A percentile compares a stretch with the other conserved stretches of the same genome.
Evolutionary conservation across 2,113 vertebrate genomes (phyloP).

Genomic region (Thunnus thynnus): DNA sequence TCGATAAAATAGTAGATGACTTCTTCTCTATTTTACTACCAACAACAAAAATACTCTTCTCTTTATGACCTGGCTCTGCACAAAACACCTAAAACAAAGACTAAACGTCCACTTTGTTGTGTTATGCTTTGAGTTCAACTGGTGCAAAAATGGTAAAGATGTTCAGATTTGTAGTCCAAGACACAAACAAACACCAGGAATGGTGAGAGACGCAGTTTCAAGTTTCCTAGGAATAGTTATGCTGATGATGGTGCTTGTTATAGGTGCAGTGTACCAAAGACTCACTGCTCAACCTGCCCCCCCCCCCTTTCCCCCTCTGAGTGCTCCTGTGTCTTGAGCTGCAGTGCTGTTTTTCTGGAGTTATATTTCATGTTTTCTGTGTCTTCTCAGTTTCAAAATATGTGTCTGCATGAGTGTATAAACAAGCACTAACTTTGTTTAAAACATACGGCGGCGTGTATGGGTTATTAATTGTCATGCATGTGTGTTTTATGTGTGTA

Average conservation of each 20-base stretch:
- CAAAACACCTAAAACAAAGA: slow-evolving; percentile 23
- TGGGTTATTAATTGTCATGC: slow-evolving; percentile 60
- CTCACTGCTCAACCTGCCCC: slow-evolving; percentile 19
- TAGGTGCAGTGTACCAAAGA: slow-evolving; percentile 27
- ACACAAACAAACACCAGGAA: slow-evolving; percentile 2
- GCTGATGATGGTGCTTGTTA: slow-evolving; percentile 26
- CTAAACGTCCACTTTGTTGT: neutral
- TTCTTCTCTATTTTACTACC: neutral
- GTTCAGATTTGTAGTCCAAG: neutral
- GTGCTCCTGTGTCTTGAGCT: slow-evolving; percentile 78
- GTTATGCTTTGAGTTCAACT: slow-evolving; percentile 20
- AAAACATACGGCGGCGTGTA: slow-evolving; percentile 36
- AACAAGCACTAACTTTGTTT: slow-evolving; percentile 55
- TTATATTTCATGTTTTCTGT: slow-evolving; percentile 69
- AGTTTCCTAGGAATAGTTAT: neutral
- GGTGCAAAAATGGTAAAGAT: neutral
- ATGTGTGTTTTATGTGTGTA: slow-evolving; percentile 69
- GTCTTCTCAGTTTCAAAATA: slow-evolving; percentile 59
- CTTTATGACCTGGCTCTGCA: slow-evolving; percentile 16
- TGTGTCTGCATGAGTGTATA: slow-evolving; percentile 74
- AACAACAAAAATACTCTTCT: slow-evolving; percentile 4
- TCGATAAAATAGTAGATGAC: slow-evolving; percentile 43
- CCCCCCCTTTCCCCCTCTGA: slow-evolving; percentile 12
- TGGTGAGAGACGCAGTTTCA: neutral
- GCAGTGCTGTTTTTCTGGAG: slow-evolving; percentile 84